Evolutionary conservation across 2,888 invertebrate genomes (phyloP).

Genomic region (Tachina lurida): DNA sequence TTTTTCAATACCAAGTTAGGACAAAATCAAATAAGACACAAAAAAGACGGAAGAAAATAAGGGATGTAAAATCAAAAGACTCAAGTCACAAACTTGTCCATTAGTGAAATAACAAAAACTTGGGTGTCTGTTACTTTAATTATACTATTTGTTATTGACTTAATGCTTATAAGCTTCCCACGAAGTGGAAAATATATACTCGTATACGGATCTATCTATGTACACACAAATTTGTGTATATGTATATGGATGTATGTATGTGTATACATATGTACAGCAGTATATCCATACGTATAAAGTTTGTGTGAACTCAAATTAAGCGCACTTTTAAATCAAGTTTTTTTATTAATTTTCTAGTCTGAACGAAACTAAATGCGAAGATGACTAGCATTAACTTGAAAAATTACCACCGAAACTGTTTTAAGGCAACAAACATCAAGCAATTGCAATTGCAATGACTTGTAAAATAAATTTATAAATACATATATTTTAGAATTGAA

Average conservation of each 20-base stretch:
- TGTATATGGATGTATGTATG: not conserved
- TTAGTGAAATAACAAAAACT: not conserved
- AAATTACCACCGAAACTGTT: slow-evolving; percentile 32
- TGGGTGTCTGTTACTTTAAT: too few species aligned
- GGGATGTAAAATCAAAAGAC: slow-evolving; percentile 19
- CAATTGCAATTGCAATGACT: slow-evolving; percentile 9
- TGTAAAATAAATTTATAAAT: slow-evolving; percentile 4
- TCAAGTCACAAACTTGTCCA: slow-evolving; percentile 44
- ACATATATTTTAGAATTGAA: not conserved
- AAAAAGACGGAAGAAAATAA: too few species aligned
- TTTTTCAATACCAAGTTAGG: too few species aligned
- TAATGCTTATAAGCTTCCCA: not conserved
- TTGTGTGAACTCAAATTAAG: not conserved
- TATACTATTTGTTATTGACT: not conserved
- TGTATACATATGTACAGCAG: not conserved
- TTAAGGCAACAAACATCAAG: not conserved
- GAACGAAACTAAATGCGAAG: slow-evolving; percentile 62
- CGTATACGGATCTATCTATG: not conserved
- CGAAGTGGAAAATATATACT: not conserved
- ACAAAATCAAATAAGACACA: too few species aligned
- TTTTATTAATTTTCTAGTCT: slow-evolving; percentile 6
- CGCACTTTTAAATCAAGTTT: not conserved
- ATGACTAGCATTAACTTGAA: slow-evolving; percentile 70
- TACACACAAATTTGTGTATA: not conserved
- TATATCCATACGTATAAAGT: not conserved